Evolutionary conservation across 2,888 invertebrate genomes (phyloP), one percentile per base, ranked within the genome.

Genomic region (Tetramorium bicarinatum): DNA sequence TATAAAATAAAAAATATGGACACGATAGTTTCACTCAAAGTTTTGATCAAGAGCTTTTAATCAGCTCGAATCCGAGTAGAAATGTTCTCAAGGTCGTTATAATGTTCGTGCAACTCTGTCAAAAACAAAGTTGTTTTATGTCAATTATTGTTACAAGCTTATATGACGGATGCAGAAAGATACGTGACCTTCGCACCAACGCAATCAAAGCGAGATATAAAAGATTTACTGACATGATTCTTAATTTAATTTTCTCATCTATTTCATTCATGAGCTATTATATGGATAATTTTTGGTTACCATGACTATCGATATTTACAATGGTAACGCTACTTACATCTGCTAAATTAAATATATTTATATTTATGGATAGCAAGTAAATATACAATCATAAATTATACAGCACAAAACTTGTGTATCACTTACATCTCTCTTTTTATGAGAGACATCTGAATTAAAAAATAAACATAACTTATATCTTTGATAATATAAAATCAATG

Each of bases 331-430:
- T 29, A 77, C 41, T 54, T 52, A 66, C 29, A 34, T 34, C 29
- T 25, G 21, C 38, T 54, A 21, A 54, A 25, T 38, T 67, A 25
- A 11, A 66, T 52, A 76, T 29, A 64, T 25, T 52, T 62, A 34
- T 18, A 67, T 29, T 77, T 41, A 18, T 54, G 15, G 13, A 41
- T 25, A 52, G 18, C 13, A 38, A 76, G 25, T 25, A 59, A 79
- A 67, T 66, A 34, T 64, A 52, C 13, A 76, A 76, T 64, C 3
- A 67, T 54, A 79, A 79, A 34, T 77, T 79, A 79, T 34, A 34
- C 29, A 79, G 59, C 56, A 79, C 34, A 59, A 4, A 59, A 34
- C 9, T 79, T 15, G 21, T 41, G 29, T 79, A 44, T 77, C 56
- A 56, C 44, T 76, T 41, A 21, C 56, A 56, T 15, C 34, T 67